These are phyloP conservation scores for Coleophora deauratella DNA, from an alignment of 2,888 invertebrate species.

Conservation along the genomic window DNA sequence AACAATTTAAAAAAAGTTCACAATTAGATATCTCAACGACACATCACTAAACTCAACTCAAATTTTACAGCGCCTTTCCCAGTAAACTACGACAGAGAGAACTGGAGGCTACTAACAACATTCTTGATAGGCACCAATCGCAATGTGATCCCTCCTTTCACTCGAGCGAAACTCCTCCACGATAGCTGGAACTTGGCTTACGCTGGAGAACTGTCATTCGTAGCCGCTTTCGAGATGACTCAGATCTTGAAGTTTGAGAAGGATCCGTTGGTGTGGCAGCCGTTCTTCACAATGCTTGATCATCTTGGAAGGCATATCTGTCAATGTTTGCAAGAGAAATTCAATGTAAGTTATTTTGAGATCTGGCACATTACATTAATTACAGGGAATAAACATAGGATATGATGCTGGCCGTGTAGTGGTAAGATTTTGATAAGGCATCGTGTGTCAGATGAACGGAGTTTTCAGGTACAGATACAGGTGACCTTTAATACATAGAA, in stretches of 20 bases:
- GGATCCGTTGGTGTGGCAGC: conserved; percentile 86
- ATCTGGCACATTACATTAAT: no score
- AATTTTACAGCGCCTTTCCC: conserved; percentile 80
- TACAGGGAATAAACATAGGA: no score
- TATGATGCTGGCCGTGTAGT: no score
- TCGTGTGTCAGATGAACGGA: no score
- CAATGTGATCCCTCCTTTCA: conserved; percentile 78
- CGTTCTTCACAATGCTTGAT: conserved; percentile 87
- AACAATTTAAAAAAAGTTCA: no score
- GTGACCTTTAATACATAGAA: no score
- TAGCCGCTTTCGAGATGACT: conserved; percentile 85
- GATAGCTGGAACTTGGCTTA: conserved; percentile 87
- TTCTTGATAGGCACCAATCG: conserved; percentile 75
- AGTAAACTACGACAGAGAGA: conserved; percentile 85
- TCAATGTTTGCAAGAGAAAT: conserved; percentile 77
- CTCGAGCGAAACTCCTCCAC: conserved; percentile 82
- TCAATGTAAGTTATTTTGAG: conserved; percentile 74
- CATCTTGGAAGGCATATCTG: conserved; percentile 83
- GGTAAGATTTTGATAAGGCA: no score
- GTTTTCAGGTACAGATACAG: no score
- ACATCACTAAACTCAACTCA: no score
- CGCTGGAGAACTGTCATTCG: conserved; percentile 83
- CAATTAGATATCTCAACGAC: no score
- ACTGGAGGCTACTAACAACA: conserved; percentile 83
- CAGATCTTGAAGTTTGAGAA: conserved; percentile 82